A percentile compares a stretch with the other conserved stretches of the same genome.
These are phyloP conservation scores for Stenoptilia bipunctidactyla DNA, from an alignment of 2,888 invertebrate genomes.

Conservation along the genomic window DNA sequence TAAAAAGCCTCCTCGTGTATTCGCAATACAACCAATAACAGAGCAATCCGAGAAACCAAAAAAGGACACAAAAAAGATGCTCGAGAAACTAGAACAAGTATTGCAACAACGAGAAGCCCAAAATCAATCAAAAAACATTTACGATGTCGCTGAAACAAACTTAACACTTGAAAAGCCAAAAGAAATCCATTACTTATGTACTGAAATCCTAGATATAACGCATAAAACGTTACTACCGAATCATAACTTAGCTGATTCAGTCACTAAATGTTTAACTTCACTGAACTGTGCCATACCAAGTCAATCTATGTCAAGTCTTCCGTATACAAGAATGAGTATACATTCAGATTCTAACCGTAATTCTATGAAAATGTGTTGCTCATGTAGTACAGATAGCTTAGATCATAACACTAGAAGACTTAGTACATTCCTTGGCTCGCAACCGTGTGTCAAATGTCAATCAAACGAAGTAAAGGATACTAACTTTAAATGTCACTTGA, in stretches of 20 bases:
- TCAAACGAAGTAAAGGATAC: constrained; percentile 30
- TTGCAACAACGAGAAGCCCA: constrained; percentile 60
- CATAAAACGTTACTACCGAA: constrained; percentile 37
- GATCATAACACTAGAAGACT: constrained; percentile 15
- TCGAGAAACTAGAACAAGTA: constrained; percentile 74
- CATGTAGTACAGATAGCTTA: constrained; percentile 31
- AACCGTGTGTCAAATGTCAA: constrained; percentile 37
- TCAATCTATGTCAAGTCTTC: constrained; percentile 47
- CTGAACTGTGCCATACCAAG: constrained; percentile 48
- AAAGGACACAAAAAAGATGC: constrained; percentile 74
- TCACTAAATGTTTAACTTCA: constrained; percentile 51
- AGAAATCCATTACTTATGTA: constrained; percentile 63
- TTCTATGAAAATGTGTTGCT: constrained; percentile 26
- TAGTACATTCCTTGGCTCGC: constrained; percentile 21
- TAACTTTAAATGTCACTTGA: constrained; percentile 52
- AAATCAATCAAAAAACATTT: constrained; percentile 22
- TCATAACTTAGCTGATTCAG: constrained; percentile 30
- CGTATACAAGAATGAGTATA: constrained; percentile 43
- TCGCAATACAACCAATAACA: constrained; percentile 37
- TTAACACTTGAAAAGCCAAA: constrained; percentile 37
- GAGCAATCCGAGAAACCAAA: constrained; percentile 34
- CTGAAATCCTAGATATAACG: constrained; percentile 55
- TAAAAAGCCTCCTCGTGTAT: constrained; percentile 80
- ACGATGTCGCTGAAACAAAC: constrained; percentile 31
- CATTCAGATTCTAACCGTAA: constrained; percentile 19